phyloP scores from a whole-genome alignment of 2,113 vertebrate species.

The Platysternon megacephalum region DNA sequence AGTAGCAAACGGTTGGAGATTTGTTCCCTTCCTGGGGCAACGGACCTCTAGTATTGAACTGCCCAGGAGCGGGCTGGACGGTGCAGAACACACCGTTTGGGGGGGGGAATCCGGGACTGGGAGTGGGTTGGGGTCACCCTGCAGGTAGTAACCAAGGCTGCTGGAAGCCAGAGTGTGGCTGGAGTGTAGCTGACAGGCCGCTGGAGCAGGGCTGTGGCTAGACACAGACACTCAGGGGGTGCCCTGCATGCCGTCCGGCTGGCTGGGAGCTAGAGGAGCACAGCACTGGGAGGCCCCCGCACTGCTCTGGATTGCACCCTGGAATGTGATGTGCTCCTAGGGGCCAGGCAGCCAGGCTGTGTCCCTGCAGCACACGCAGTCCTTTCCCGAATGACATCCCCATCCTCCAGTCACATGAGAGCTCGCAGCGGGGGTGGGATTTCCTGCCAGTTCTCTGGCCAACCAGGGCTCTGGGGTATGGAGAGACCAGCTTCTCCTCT shows the following conservation, averaged over 20 bases:
- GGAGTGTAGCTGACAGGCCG: too few relatives aligned
- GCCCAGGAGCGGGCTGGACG: not conserved
- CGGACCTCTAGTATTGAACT: not conserved
- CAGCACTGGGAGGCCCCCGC: too few relatives aligned
- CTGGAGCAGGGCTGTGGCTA: too few relatives aligned
- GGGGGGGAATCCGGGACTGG: too few relatives aligned
- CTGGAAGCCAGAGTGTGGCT: not conserved
- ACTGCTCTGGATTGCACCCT: not conserved
- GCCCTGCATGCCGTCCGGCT: too few relatives aligned
- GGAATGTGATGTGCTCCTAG: not conserved
- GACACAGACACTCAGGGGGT: too few relatives aligned
- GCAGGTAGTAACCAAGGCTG: too few relatives aligned
- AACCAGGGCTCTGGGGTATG: not conserved
- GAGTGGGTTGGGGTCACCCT: not conserved
- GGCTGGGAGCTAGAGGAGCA: too few relatives aligned
- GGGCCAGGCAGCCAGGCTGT: not conserved
- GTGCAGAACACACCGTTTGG: not conserved
- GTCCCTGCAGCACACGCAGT: not conserved
- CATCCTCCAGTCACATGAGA: not conserved
- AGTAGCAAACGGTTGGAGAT: not conserved
- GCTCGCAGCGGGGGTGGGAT: not conserved
- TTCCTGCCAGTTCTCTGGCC: not conserved
- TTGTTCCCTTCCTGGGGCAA: not conserved
- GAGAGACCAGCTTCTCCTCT: not conserved
- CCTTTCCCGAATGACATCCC: not conserved